A percentile compares a stretch with the other conserved stretches of the same genome.
These are phyloP conservation scores for Ictalurus punctatus DNA, from an alignment of 2,113 vertebrate species.

Conservation along the genomic window DNA sequence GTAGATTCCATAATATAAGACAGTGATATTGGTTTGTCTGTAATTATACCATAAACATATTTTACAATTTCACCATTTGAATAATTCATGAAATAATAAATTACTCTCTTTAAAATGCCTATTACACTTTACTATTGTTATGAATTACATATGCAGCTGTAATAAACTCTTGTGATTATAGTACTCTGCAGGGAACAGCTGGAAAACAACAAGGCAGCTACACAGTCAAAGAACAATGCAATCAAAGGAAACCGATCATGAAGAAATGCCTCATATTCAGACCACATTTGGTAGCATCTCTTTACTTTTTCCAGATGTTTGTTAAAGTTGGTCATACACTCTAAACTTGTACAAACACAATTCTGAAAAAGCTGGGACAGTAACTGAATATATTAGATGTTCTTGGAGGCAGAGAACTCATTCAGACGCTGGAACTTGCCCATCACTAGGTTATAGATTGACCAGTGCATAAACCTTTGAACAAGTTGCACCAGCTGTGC, in stretches of 20 bases:
- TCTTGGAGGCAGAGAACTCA: background rate
- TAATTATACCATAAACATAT: background rate
- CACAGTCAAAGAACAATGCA: background rate
- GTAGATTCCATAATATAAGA: background rate
- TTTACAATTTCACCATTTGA: background rate
- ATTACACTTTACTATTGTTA: background rate
- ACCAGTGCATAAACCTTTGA: constrained; percentile 21
- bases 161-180: background rate
- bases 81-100: background rate
- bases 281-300: background rate
- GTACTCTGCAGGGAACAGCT: constrained; percentile 3
- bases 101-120: background rate
- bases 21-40: background rate
- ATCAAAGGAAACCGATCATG: background rate
- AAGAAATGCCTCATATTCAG: background rate
- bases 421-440: background rate
- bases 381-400: background rate
- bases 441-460: constrained; percentile 15
- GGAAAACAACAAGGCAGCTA: background rate
- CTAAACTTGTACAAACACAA: background rate
- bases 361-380: too few species aligned
- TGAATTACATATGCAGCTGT: background rate
- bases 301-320: background rate
- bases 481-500: background rate
- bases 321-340: background rate